Conservation (phyloP, 2,888 invertebrate species). For the Rhyacophila evoluta region DNA sequence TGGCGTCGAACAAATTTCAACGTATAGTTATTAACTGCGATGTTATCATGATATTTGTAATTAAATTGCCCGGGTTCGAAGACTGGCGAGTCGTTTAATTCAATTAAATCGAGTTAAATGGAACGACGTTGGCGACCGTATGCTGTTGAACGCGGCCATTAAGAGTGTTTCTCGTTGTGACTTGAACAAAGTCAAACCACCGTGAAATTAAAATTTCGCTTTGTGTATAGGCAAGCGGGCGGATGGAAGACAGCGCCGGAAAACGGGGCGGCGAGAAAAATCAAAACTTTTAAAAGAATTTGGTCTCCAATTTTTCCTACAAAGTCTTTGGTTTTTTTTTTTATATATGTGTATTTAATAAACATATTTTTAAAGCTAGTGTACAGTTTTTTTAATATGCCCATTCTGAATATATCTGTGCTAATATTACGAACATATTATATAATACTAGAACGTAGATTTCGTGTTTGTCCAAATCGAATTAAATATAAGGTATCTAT, state of each 20-base stretch:
- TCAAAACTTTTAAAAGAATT: neutral
- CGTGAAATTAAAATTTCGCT: constrained; percentile 45
- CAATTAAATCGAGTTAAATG: constrained; percentile 37
- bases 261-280: neutral
- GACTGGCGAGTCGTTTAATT: constrained; percentile 32
- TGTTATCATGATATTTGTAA: constrained; percentile 30
- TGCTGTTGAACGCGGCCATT: neutral
- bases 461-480: no score
- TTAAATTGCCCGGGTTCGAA: constrained; percentile 26
- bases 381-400: no score
- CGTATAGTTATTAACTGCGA: neutral
- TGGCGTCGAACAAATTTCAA: neutral
- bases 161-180: neutral
- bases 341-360: no score
- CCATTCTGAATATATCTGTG: no score
- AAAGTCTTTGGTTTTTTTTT: no score
- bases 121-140: constrained; percentile 7
- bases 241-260: neutral
- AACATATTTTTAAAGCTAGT: no score
- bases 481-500: no score
- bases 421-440: no score
- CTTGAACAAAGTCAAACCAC: constrained; percentile 26
- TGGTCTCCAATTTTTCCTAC: no score
- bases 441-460: no score
- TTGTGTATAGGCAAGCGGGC: neutral